These are phyloP conservation scores for Hassar affinis DNA, from an alignment of 2,113 vertebrate species.

Conservation along the genomic window DNA sequence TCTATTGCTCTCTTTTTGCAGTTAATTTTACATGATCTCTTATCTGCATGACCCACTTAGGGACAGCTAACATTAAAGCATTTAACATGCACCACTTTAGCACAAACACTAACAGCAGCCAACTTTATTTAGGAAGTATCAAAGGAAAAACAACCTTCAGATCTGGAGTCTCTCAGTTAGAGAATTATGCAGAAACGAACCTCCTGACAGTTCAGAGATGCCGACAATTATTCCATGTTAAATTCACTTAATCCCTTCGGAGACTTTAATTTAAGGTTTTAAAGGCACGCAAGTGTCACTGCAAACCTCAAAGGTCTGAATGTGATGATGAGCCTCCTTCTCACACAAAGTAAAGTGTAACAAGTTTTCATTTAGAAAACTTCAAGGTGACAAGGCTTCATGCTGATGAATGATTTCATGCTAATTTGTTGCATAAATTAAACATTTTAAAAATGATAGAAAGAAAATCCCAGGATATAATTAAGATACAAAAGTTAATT, in stretches of 20 bases:
- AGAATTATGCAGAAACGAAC: conserved; percentile 36
- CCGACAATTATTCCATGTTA: conserved; percentile 39
- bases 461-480: conserved; percentile 11
- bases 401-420: conserved; percentile 20
- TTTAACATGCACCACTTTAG: not conserved
- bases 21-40: conserved; percentile 3
- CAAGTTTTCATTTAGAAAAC: conserved; percentile 32
- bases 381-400: conserved; percentile 39
- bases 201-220: conserved; percentile 29
- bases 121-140: not conserved
- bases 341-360: conserved; percentile 11
- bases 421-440: conserved; percentile 10
- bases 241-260: conserved; percentile 33
- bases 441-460: not conserved
- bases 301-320: conserved; percentile 32
- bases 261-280: conserved; percentile 41
- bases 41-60: not conserved
- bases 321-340: conserved; percentile 7
- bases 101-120: not conserved
- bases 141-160: conserved; percentile 20
- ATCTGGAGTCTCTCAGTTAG: conserved; percentile 34
- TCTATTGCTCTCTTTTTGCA: not conserved
- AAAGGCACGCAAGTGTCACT: not conserved
- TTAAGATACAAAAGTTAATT: conserved; percentile 6
- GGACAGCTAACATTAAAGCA: not conserved